Base-by-base conservation (phyloP, 2,797 vertebrate species). In the Peromyscus eremicus region DNA sequence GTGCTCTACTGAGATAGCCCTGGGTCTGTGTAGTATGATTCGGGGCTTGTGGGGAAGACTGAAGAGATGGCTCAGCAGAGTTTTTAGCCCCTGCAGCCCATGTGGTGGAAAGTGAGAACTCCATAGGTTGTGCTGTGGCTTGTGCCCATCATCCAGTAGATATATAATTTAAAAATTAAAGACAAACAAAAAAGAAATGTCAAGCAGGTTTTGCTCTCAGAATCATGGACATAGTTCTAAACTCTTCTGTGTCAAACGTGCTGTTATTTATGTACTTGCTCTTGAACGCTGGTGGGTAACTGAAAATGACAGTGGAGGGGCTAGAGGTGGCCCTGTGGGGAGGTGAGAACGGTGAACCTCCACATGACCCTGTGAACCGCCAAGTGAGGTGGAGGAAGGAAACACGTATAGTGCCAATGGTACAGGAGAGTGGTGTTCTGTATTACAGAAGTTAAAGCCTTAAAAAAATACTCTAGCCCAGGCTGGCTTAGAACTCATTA, bases 261-360 rank as follows among this genome's bases (percentile, higher is more conserved):
- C 27, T 57, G 5, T 70, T 25, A 5, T 88, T 81, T 14, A 27
- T 57, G 29, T 2, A 27, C 85, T 88, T 89, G 83, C 43, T 55
- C 43, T 75, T 32, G 7, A 76, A 60, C 25, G 27, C 37, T 73
- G 27, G 19, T 43, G 40, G 79, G 43, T 68, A 37, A 91, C 57
- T 68, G 40, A 89, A 96, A 79, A 83, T 93, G 92, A 86, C 76
- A 91, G 88, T 76, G 77, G 86, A 90, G 52, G 19, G 27, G 25
- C 25, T 64, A 9, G 55, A 55, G 34, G 81, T 82, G 57, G 80
- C 19, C 66, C 0, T 49, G 83, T 49, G 43, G 62, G 68, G 71
- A 73, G 37, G 37, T 40, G 37, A 73, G 37, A 75, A 75, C 5
- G 71, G 71, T 40, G 10, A 73, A 25, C 21, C 37, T 73, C 71